These are phyloP conservation scores for Polydrusus pterygomalis DNA, from an alignment of 2,888 invertebrate species.

Conservation along the genomic window DNA sequence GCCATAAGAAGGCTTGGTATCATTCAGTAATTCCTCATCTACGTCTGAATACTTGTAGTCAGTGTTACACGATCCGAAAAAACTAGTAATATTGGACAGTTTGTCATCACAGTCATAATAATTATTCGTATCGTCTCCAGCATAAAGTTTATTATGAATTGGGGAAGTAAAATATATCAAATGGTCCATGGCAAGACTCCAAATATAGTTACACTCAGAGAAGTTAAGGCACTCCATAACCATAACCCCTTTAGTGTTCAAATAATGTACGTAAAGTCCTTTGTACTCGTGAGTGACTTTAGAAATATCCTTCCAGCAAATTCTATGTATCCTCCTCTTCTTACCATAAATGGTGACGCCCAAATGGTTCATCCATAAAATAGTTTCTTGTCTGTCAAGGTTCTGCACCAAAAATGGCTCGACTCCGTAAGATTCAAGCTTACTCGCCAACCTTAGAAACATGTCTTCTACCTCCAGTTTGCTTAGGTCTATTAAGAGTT, in stretches of 20 bases:
- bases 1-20: not conserved
- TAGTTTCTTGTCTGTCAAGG: constrained; percentile 46
- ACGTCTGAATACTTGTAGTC: constrained; percentile 5
- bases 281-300: constrained; percentile 54
- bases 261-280: constrained; percentile 46
- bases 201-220: constrained; percentile 59
- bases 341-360: constrained; percentile 55
- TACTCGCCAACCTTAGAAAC: constrained; percentile 59
- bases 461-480: constrained; percentile 56
- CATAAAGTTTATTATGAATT: not conserved
- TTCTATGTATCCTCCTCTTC: constrained; percentile 38
- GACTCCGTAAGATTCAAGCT: constrained; percentile 59
- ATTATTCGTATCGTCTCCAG: not conserved
- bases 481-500: constrained; percentile 52
- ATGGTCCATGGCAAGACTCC: constrained; percentile 55
- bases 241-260: constrained; percentile 36
- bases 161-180: constrained; percentile 55
- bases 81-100: constrained; percentile 23
- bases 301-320: constrained; percentile 56
- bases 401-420: constrained; percentile 58
- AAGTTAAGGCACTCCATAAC: constrained; percentile 54
- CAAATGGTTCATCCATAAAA: constrained; percentile 58
- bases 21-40: constrained; percentile 16
- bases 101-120: not conserved
- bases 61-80: constrained; percentile 27